phyloP scores from a whole-genome alignment of 2,797 vertebrate species.

The Prunella strophiata region DNA sequence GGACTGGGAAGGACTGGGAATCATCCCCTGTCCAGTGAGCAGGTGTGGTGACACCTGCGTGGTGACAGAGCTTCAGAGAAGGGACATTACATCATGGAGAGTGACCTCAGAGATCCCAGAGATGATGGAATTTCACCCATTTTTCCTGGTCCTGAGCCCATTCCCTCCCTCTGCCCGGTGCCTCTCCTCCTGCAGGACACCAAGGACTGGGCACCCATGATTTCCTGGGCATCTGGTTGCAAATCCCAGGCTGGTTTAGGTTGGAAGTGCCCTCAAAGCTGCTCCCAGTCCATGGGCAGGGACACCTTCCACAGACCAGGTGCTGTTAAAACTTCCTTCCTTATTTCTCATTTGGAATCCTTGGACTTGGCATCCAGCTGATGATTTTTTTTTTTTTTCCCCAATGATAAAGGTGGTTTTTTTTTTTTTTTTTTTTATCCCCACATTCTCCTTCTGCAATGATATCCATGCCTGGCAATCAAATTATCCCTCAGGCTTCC shows the following conservation, averaged over 20 bases:
- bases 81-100: neutral
- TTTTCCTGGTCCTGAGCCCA: neutral
- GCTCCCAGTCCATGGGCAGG: neutral
- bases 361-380: neutral
- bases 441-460: neutral
- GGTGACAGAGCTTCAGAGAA: neutral
- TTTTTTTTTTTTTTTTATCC: neutral
- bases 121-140: neutral
- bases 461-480: neutral
- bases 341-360: neutral
- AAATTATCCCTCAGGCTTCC: neutral
- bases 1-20: neutral
- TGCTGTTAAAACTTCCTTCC: neutral
- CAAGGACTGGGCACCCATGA: neutral
- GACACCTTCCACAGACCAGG: neutral
- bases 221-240: neutral
- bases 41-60: neutral
- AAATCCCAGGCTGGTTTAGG: neutral
- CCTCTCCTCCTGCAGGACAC: neutral
- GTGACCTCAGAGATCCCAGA: neutral
- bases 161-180: neutral
- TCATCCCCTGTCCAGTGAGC: accelerated
- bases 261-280: neutral
- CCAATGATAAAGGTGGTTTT: neutral
- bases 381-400: accelerated